Percentiles rank a stretch among this genome's conserved stretches.
Evolutionary conservation across 2,797 vertebrate genomes (phyloP).

Genomic region (Dicrostonyx torquatus): DNA sequence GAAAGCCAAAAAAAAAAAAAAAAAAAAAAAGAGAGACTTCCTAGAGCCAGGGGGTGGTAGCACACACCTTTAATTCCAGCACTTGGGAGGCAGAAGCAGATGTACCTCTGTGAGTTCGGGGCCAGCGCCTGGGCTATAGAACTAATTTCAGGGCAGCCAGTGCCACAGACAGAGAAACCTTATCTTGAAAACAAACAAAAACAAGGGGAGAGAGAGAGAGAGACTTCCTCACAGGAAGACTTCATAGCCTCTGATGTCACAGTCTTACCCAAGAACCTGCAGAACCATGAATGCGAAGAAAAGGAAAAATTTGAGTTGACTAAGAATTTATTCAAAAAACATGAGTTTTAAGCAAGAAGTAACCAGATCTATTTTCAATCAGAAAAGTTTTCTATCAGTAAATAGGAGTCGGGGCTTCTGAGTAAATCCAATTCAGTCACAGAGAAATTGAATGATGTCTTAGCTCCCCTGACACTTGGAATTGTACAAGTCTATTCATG

Average conservation of each 20-base stretch:
- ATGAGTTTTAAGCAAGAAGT: not conserved
- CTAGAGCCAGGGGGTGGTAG: too few species aligned
- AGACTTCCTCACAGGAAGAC: not conserved
- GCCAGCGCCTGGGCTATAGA: not conserved
- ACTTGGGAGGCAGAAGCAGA: too few species aligned
- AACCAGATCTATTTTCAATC: conserved; percentile 2
- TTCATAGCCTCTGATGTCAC: not conserved
- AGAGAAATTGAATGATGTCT: conserved; percentile 47
- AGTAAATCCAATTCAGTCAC: conserved; percentile 42
- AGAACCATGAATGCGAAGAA: not conserved
- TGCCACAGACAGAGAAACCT: not conserved
- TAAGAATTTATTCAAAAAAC: not conserved
- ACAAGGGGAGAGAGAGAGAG: not conserved
- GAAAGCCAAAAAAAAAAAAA: too few species aligned
- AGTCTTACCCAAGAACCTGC: not conserved
- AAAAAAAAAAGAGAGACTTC: too few species aligned
- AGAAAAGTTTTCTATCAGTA: conserved; percentile 52
- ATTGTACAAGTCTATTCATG: not conserved
- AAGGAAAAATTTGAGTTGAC: not conserved
- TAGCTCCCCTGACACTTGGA: not conserved
- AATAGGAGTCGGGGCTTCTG: conserved; percentile 15
- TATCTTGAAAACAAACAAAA: not conserved
- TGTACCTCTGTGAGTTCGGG: too few species aligned
- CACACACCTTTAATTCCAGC: too few species aligned
- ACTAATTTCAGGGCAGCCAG: not conserved